Evolutionary conservation across 2,888 invertebrate species (phyloP).

Genomic region (Cantharis rufa): DNA sequence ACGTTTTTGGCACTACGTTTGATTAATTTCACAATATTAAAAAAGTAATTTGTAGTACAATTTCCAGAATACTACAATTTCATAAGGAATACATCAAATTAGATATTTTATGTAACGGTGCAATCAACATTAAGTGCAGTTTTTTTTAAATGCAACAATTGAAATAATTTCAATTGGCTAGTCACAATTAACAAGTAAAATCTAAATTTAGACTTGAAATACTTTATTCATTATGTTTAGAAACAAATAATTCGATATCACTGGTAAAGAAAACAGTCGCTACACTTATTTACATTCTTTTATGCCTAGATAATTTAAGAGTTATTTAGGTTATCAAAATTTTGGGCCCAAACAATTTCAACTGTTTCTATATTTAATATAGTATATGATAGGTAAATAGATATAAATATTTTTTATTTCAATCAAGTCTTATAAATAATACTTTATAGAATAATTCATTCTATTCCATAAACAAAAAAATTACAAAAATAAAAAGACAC

Average conservation of each 20-base stretch:
- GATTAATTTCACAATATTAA: background rate
- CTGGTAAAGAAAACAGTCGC: background rate
- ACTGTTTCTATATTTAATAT: background rate
- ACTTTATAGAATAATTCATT: background rate
- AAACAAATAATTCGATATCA: background rate
- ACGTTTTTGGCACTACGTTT: slow-evolving; percentile 1
- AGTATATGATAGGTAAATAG: background rate
- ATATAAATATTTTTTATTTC: background rate
- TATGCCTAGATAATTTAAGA: background rate
- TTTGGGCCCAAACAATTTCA: background rate
- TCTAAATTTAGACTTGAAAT: background rate
- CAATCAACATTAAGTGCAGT: background rate
- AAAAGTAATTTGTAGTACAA: background rate
- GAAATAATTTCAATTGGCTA: background rate
- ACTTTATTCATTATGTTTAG: background rate
- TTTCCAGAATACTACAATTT: background rate
- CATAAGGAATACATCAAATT: background rate
- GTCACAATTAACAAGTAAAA: background rate
- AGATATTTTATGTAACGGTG: background rate
- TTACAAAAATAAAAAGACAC: background rate
- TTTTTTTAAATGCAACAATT: background rate
- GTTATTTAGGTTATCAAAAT: background rate
- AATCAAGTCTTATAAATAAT: background rate
- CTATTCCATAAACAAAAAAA: background rate
- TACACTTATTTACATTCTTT: background rate